Base-by-base conservation (phyloP, 1,140 invertebrate genomes). In the Halesus radiatus region DNA sequence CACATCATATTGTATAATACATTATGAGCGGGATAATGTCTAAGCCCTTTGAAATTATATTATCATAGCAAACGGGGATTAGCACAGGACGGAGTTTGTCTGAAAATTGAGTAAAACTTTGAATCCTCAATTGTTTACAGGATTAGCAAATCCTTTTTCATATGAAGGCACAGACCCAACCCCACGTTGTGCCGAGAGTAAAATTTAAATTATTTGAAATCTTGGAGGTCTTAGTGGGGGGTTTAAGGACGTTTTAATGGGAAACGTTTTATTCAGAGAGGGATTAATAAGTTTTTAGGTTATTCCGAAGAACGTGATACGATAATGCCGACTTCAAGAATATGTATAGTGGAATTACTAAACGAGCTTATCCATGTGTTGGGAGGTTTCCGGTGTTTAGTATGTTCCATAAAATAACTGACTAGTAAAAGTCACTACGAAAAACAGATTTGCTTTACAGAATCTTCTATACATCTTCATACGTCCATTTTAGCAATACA, bases 141-240 rank as follows among this genome's bases (percentile, higher is more conserved):
- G 81, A 83, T 83, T 83, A 83, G 53, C 78, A 56, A 8, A 83
- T 68, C 81, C 78, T 80, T 83, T 82, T 83, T 75, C 73, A 29
- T 77, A 60, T 77, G 56, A 60, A 75, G 72, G 68, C 72, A 26
- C 18, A 29, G 13, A 50, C 52, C 53, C 52, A 26, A 50, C 50
- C 45, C 50, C 37, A 13, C 10, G 37, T 45, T 45, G 37, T 13
- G n/a, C 22, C 18, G 26, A 26, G 23, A 52, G 62, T 52, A 56
- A 76, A 76, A 82, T 82, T 82, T 80, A 45, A 45, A 45, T 45
- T 68, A 82, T 79, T 82, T 64, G 18, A 70, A 81, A 81, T 78
- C 68, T 58, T 66, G 20, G 32, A 45, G 37, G 37, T 45, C 56
- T 70, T 76, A 81, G 72, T 76, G 58, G 78, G 72, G 80, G 60